These are phyloP conservation scores for Phataginus tricuspis DNA, from an alignment of 2,797 vertebrate genomes.

Conservation along the genomic window DNA sequence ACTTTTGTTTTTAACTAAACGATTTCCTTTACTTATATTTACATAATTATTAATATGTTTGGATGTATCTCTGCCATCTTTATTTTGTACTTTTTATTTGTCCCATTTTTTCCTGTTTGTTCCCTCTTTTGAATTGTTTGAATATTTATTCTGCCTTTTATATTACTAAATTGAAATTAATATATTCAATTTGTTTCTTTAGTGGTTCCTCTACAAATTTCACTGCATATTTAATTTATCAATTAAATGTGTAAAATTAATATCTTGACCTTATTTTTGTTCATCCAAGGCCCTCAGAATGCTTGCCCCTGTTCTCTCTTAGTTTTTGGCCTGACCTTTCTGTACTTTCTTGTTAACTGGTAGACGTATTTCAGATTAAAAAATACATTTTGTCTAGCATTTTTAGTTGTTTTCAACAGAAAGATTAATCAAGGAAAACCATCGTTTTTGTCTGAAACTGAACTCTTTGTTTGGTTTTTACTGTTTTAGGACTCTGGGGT, in stretches of 20 bases:
- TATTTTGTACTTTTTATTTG: neutral
- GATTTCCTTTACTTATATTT: neutral
- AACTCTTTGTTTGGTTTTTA: neutral
- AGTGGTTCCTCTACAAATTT: neutral
- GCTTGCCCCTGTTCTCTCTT: neutral
- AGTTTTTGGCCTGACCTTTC: neutral
- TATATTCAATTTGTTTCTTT: neutral
- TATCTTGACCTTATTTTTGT: neutral
- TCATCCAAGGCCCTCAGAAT: neutral
- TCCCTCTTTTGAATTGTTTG: neutral
- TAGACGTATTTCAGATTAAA: neutral
- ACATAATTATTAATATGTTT: neutral
- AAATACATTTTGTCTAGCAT: neutral
- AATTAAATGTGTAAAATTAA: neutral
- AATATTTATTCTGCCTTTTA: neutral
- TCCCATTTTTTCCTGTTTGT: neutral
- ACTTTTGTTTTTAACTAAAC: neutral
- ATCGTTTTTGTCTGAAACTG: neutral
- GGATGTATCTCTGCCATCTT: neutral
- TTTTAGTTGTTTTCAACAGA: conserved; percentile 15
- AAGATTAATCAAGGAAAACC: neutral
- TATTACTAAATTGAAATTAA: neutral
- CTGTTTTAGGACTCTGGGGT: conserved; percentile 69
- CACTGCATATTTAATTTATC: neutral
- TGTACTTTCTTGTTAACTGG: neutral